Percentiles rank a stretch among this genome's conserved stretches.
Evolutionary conservation across 1,140 invertebrate genomes (phyloP).

Genomic region (Formica selysi): DNA sequence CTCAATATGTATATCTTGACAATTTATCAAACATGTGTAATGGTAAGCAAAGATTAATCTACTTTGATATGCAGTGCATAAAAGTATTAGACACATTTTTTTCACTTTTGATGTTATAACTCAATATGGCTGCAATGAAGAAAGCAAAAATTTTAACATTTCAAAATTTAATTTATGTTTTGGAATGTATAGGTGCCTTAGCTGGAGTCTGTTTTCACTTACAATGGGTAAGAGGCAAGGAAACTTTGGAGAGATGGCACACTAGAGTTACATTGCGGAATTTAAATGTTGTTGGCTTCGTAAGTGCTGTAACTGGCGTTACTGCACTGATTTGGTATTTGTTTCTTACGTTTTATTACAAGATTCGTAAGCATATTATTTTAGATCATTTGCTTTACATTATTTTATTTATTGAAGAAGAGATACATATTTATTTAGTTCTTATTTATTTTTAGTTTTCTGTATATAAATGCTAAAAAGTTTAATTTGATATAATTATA

Average conservation of each 20-base stretch:
- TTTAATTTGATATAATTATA: background rate
- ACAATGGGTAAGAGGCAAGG: slow-evolving; percentile 71
- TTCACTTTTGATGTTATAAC: background rate
- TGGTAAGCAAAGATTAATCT: background rate
- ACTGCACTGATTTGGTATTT: slow-evolving; percentile 74
- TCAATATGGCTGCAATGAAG: background rate
- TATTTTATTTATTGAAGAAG: background rate
- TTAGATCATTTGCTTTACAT: background rate
- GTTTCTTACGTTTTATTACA: slow-evolving; percentile 74
- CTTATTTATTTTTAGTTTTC: background rate
- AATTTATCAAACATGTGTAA: background rate
- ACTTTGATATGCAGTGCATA: background rate
- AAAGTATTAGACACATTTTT: background rate
- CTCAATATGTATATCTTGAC: too few species aligned
- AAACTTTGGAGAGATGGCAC: slow-evolving; percentile 71
- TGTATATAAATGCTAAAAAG: background rate
- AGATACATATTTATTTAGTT: background rate
- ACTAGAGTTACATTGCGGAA: slow-evolving; percentile 63
- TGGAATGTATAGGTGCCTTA: slow-evolving; percentile 54
- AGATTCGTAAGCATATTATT: slow-evolving; percentile 71
- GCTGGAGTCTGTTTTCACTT: slow-evolving; percentile 73
- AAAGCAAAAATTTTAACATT: background rate
- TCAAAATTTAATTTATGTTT: background rate
- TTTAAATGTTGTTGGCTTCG: slow-evolving; percentile 70
- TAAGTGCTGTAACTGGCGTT: slow-evolving; percentile 63